Base-by-base conservation (phyloP, 2,113 vertebrate species). In the Orthonyx spaldingii region DNA sequence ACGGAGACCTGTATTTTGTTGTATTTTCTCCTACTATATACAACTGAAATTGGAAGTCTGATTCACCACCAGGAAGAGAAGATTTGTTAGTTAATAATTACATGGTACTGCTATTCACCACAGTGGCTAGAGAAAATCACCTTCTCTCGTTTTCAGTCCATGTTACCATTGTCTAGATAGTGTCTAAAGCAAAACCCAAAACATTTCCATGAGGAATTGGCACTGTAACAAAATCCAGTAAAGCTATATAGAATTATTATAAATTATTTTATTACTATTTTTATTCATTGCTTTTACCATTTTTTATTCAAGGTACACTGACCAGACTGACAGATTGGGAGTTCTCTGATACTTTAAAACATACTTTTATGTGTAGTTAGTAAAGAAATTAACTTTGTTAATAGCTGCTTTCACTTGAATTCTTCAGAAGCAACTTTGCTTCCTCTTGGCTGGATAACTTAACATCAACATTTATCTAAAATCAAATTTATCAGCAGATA, bases 381-480 rank as follows among this genome's bases (percentile, higher is more conserved):
- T 65, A 42, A 72, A 72, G 27, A 49, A 16, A 30, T 11, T 26
- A 86, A 49, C 32, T 81, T 84, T 19, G 8, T 85, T 77, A 81
- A 63, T 21, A 84, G 19, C 35, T 63, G 10, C 71, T 90, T 81
- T 76, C 24, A 47, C 52, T 93, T 98, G 64, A 96, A 84, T 90
- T 98, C 97, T 93, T 98, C 94, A 94, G 95, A 93, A 92, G 72
- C 85, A 83, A 74, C 18, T 87, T 39, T 64, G 30, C 41, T 85
- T 96, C 89, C 83, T 97, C 96, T 80, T 94, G 77, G 60, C 77
- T 85, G 55, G 76, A 50, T 64, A 85, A 65, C 41, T 82, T 91
- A 66, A 96, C 89, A 94, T 57, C 82, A 96, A 77, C 69, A 83
- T 75, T 85, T 11, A 95, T 17, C 97, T 98, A 89, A 97, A 96